Conservation (phyloP, 2,888 invertebrate species). For the Sesia bembeciformis region DNA sequence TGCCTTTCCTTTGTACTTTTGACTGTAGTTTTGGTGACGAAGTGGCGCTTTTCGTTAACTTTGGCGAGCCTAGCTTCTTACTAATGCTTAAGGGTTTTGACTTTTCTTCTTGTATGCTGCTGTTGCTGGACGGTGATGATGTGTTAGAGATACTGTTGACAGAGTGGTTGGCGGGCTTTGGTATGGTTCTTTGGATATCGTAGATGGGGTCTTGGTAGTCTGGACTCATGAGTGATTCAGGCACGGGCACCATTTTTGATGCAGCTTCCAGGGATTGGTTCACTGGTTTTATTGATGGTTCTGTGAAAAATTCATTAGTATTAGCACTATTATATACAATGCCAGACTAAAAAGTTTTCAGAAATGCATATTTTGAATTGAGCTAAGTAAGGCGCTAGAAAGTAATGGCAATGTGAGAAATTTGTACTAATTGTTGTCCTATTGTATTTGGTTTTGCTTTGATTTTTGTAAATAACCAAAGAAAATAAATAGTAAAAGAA, state of each 20-base stretch:
- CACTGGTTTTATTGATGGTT: conserved; percentile 28
- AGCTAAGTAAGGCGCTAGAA: no score
- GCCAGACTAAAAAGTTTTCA: no score
- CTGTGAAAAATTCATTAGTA: neutral
- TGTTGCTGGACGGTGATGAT: conserved; percentile 52
- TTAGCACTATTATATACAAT: neutral
- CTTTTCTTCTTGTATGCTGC: conserved; percentile 47
- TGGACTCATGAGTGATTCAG: conserved; percentile 90
- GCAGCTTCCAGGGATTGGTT: conserved; percentile 83
- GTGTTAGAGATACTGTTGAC: conserved; percentile 31
- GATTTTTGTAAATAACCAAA: no score
- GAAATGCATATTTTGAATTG: no score
- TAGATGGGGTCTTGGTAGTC: conserved; percentile 78
- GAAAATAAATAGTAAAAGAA: no score
- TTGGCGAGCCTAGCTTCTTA: conserved; percentile 53
- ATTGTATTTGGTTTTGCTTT: no score
- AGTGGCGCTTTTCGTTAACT: conserved; percentile 58
- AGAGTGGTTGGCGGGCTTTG: conserved; percentile 30
- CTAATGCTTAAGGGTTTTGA: conserved; percentile 20
- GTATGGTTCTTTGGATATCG: conserved; percentile 53
- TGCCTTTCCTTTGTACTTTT: conserved; percentile 57
- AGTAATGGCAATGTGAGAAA: no score
- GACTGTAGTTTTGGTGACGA: conserved; percentile 60
- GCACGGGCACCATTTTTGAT: conserved; percentile 90
- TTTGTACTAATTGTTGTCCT: no score